Percentiles rank a stretch among this genome's conserved stretches.
phyloP scores from a whole-genome alignment of 2,797 vertebrate species.

The Falco cherrug region DNA sequence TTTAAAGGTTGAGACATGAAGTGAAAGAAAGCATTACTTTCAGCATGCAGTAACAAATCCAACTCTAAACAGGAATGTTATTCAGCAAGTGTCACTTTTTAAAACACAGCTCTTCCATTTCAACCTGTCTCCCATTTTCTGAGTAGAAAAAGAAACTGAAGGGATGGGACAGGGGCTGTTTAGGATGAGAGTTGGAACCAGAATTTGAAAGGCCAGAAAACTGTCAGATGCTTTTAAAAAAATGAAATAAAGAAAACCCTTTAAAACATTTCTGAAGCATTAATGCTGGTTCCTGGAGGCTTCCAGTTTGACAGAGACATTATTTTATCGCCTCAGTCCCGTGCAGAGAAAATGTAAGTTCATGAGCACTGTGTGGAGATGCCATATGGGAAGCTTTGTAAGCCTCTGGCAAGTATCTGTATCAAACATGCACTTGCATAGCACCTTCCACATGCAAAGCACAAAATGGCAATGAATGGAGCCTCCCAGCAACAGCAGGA shows the following conservation, averaged over 20 bases:
- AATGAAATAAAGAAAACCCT: not conserved
- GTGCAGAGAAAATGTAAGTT: not conserved
- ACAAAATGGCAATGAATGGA: constrained; percentile 1
- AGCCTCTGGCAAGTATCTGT: constrained; percentile 60
- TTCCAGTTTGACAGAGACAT: not conserved
- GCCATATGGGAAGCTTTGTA: constrained; percentile 58
- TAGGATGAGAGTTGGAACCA: not conserved
- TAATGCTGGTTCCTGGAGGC: not conserved
- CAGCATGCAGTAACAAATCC: not conserved
- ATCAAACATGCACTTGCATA: not conserved
- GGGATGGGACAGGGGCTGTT: not conserved
- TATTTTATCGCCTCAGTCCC: not conserved
- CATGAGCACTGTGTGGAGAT: not conserved
- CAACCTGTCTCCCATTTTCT: not conserved
- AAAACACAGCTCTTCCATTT: not conserved
- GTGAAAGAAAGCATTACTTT: not conserved
- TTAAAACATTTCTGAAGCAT: not conserved
- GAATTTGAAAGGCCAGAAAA: not conserved
- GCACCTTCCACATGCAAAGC: constrained; percentile 25
- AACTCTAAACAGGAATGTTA: not conserved
- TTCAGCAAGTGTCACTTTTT: not conserved
- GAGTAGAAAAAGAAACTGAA: not conserved
- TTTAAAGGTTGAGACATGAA: not conserved
- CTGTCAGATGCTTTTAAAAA: not conserved
- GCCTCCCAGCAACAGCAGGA: not conserved